Conservation (phyloP, 2,888 invertebrate species). For the Perizoma flavofasciatum region DNA sequence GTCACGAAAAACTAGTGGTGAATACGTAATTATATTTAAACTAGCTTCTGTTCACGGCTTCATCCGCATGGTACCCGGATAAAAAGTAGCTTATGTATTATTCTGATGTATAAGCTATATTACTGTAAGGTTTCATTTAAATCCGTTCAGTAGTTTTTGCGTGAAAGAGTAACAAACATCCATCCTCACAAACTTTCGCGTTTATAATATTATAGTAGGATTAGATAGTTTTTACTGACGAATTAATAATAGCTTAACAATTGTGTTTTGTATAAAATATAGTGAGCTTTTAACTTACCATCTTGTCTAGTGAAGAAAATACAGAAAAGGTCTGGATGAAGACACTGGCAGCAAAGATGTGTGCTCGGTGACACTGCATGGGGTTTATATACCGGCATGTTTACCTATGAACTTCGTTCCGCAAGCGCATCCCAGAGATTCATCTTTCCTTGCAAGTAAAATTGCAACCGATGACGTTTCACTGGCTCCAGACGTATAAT, state of each 20-base stretch:
- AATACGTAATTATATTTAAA: too few species aligned
- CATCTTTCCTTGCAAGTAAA: conserved; percentile 43
- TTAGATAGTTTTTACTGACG: too few species aligned
- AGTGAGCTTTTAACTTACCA: conserved; percentile 48
- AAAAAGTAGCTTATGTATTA: too few species aligned
- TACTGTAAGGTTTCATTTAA: too few species aligned
- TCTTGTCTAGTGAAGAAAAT: conserved; percentile 48
- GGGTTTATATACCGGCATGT: conserved; percentile 76
- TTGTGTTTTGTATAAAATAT: background rate
- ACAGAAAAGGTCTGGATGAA: conserved; percentile 60
- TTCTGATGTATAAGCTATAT: too few species aligned
- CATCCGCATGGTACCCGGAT: too few species aligned
- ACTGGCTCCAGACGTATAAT: conserved; percentile 10
- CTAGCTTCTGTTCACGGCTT: too few species aligned
- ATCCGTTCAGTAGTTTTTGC: too few species aligned
- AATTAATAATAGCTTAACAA: background rate
- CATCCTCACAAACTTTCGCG: too few species aligned
- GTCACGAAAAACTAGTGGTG: too few species aligned
- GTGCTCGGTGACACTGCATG: conserved; percentile 75
- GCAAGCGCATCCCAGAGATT: conserved; percentile 65
- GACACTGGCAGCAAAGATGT: conserved; percentile 65
- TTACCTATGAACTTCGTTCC: conserved; percentile 82
- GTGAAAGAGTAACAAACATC: too few species aligned
- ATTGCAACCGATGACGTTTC: conserved; percentile 21
- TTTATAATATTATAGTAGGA: too few species aligned